These are phyloP conservation scores for Acanthaster planci DNA, from an alignment of 35 echinoderm and acorn worm species.

Conservation along the genomic window DNA sequence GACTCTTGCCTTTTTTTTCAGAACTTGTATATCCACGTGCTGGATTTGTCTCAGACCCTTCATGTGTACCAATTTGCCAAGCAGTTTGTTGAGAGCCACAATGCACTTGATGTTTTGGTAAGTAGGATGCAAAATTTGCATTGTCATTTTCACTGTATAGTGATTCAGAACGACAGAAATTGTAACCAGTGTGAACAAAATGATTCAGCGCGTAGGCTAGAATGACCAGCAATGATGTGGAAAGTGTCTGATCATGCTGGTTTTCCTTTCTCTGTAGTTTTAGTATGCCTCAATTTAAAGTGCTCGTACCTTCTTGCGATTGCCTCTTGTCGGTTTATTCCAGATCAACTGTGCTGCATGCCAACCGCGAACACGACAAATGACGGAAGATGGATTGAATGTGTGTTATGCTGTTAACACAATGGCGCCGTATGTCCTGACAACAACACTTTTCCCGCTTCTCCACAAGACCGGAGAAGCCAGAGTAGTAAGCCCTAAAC, in stretches of 20 bases:
- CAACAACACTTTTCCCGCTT: conserved; percentile 60
- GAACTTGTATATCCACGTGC: conserved; percentile 76
- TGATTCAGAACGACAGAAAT: no score
- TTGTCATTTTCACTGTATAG: no score
- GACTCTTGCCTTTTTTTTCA: conserved; percentile 43
- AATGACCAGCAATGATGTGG: no score
- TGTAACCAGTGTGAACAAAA: no score
- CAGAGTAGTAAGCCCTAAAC: conserved; percentile 85
- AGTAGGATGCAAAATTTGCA: background rate
- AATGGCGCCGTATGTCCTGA: conserved; percentile 69
- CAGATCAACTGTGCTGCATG: conserved; percentile 90
- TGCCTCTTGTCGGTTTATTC: background rate
- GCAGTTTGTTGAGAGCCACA: conserved; percentile 52
- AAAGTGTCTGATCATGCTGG: no score
- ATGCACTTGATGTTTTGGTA: conserved; percentile 77
- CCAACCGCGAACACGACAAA: conserved; percentile 42
- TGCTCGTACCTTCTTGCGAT: no score
- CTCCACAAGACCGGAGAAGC: conserved; percentile 37
- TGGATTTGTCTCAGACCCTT: conserved; percentile 77
- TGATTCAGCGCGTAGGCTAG: no score
- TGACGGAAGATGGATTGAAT: conserved; percentile 60
- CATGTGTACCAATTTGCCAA: conserved; percentile 75
- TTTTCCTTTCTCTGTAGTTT: no score
- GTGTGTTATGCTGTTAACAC: conserved; percentile 83
- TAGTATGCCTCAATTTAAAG: no score